phyloP scores from a whole-genome alignment of 2,888 invertebrate genomes.

The Himalopsyche kuldschensis region DNA sequence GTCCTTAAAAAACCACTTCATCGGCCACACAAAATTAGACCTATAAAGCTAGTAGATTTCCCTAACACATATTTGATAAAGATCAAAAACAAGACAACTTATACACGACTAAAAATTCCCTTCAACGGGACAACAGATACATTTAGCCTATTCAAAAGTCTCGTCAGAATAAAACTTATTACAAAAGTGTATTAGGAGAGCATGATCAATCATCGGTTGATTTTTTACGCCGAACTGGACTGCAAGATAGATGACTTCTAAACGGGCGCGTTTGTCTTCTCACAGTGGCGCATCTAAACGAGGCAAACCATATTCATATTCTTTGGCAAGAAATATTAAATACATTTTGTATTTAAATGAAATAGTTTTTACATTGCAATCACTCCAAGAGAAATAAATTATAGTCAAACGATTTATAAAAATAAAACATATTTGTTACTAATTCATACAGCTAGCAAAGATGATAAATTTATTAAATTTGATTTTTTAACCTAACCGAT shows the following conservation, averaged over 20 bases:
- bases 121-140: neutral
- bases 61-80: neutral
- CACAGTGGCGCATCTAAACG: neutral
- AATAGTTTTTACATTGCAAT: too few species aligned
- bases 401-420: too few species aligned
- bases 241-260: conserved; percentile 14
- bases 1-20: neutral
- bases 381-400: too few species aligned
- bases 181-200: conserved; percentile 20
- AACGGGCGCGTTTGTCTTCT: neutral
- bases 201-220: conserved; percentile 27
- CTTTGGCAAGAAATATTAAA: too few species aligned
- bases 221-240: neutral
- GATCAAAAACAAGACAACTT: neutral
- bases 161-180: conserved; percentile 17
- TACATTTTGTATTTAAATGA: too few species aligned
- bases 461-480: too few species aligned
- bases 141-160: neutral
- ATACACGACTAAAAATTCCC: neutral
- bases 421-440: too few species aligned
- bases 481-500: too few species aligned
- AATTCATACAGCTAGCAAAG: too few species aligned
- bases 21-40: neutral
- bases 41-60: neutral
- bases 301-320: too few species aligned